These are phyloP conservation scores for Ornithoptera alexandrae DNA, from an alignment of 2,888 invertebrate species.

Conservation along the genomic window DNA sequence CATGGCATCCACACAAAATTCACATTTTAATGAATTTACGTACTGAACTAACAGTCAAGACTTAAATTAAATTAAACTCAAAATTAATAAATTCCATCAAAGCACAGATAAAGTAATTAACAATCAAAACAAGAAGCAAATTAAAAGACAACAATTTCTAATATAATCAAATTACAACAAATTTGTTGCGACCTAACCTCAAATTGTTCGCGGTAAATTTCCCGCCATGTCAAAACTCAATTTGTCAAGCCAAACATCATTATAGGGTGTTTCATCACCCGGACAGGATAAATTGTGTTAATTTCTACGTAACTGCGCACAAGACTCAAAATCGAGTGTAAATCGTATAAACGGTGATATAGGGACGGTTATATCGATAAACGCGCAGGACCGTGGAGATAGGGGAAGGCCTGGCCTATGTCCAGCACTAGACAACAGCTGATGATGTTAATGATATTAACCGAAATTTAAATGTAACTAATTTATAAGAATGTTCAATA, in stretches of 20 bases:
- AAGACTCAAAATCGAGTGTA: slow-evolving; percentile 56
- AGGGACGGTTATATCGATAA: slow-evolving; percentile 27
- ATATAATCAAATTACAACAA: slow-evolving; percentile 52
- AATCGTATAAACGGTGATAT: slow-evolving; percentile 33
- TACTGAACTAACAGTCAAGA: too few relatives aligned
- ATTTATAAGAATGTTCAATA: too few relatives aligned
- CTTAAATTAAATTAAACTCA: too few relatives aligned
- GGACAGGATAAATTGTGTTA: slow-evolving; percentile 38
- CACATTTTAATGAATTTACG: too few relatives aligned
- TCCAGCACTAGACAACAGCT: too few relatives aligned
- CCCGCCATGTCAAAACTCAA: slow-evolving; percentile 77
- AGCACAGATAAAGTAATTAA: slow-evolving; percentile 32
- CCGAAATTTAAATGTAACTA: too few relatives aligned
- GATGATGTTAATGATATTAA: too few relatives aligned
- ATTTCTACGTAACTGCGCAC: slow-evolving; percentile 47
- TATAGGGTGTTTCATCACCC: slow-evolving; percentile 48
- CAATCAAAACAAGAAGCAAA: slow-evolving; percentile 41
- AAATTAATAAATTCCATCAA: too few relatives aligned
- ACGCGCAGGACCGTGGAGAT: not conserved
- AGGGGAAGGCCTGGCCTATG: too few relatives aligned
- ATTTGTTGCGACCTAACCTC: slow-evolving; percentile 50
- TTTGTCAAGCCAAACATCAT: slow-evolving; percentile 76
- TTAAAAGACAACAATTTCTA: slow-evolving; percentile 52
- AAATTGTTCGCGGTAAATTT: slow-evolving; percentile 59
- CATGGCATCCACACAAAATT: too few relatives aligned